phyloP scores from a whole-genome alignment of 2,797 vertebrate species.

The Nasua narica region DNA sequence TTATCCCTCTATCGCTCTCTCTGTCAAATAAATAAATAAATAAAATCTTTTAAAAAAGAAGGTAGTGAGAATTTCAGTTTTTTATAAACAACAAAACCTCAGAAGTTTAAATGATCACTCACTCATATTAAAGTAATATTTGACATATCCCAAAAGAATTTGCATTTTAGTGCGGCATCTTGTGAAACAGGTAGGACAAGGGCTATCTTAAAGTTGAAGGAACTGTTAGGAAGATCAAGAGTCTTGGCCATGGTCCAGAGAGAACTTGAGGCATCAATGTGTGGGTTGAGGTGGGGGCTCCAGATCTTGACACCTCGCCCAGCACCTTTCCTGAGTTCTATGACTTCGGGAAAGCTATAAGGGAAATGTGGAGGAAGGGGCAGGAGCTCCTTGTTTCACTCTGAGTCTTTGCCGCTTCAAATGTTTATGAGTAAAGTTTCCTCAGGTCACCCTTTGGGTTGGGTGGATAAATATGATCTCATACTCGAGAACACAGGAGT shows the following conservation, averaged over 20 bases:
- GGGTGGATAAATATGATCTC: not conserved
- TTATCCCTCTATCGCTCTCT: no score
- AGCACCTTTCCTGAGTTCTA: not conserved
- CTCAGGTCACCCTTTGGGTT: not conserved
- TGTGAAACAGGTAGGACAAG: not conserved
- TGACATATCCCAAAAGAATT: not conserved
- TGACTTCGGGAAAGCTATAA: fast-evolving
- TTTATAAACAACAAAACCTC: not conserved
- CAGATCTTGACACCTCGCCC: not conserved
- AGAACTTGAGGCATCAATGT: fast-evolving
- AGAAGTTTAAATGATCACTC: not conserved
- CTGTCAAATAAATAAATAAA: no score
- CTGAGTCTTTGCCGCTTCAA: not conserved
- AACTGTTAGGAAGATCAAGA: not conserved
- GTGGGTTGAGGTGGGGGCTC: not conserved
- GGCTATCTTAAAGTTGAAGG: not conserved
- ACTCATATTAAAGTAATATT: not conserved
- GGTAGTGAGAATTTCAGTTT: not conserved
- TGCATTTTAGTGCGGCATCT: not conserved
- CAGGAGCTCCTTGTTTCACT: not conserved
- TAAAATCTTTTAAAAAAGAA: no score
- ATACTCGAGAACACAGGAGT: not conserved
- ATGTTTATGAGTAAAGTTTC: not conserved
- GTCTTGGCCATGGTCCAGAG: not conserved
- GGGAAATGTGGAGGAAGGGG: not conserved